Percentiles rank a stretch among this genome's conserved stretches.
Conservation (phyloP, 2,797 vertebrate genomes). For the Artibeus jamaicensis region DNA sequence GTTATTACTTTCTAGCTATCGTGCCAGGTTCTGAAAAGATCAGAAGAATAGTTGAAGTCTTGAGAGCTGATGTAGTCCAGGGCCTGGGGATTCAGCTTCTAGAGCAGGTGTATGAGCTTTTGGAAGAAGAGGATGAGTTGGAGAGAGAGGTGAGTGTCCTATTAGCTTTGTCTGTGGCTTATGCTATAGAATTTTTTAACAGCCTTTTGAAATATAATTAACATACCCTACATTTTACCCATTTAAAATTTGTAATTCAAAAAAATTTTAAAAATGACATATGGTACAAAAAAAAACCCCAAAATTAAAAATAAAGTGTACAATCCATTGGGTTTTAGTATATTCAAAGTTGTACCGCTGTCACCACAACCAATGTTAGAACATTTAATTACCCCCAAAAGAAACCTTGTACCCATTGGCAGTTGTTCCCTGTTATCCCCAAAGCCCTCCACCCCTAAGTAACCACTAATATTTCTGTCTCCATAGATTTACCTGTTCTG, state of each 20-base stretch:
- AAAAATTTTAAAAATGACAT: no score
- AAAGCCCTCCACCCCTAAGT: neutral
- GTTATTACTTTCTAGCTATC: slow-evolving; percentile 80
- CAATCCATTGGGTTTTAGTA: neutral
- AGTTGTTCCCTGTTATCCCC: neutral
- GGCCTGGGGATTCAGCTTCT: slow-evolving; percentile 94
- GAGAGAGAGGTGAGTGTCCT: slow-evolving; percentile 88
- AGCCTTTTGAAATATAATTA: slow-evolving; percentile 36
- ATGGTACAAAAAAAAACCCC: no score
- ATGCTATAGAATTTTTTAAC: neutral
- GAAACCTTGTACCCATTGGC: neutral
- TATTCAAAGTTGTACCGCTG: neutral
- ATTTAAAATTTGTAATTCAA: neutral
- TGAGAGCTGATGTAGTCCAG: slow-evolving; percentile 93
- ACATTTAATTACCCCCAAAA: neutral
- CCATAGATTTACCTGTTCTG: neutral
- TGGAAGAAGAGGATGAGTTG: slow-evolving; percentile 93
- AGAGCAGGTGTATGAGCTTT: slow-evolving; percentile 90
- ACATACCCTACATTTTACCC: neutral
- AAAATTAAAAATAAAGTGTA: neutral
- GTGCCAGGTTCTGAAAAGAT: slow-evolving; percentile 91
- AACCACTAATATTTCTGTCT: neutral
- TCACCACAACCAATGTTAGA: neutral
- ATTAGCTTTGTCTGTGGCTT: neutral
- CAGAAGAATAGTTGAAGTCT: slow-evolving; percentile 90